Evolutionary conservation across 2,113 vertebrate species (phyloP), one percentile per base, ranked within the genome.

Genomic region (Saguinus imperator): DNA sequence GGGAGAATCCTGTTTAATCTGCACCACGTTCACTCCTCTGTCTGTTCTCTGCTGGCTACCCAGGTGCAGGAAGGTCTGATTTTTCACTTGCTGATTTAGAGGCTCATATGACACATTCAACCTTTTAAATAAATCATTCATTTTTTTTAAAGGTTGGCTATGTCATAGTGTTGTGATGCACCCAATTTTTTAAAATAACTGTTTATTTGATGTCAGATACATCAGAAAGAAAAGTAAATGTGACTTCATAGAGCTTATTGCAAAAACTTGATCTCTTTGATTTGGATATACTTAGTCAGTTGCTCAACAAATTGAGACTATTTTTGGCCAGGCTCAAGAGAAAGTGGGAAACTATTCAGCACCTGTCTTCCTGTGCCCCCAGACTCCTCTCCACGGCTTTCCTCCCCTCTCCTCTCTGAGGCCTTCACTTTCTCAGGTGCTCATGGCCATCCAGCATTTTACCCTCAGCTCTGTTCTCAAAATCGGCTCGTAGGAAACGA

Each of bases 51-150:
- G 27, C 95, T 94, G 93, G 98, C 98, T 94, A 97, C 97, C 97
- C 83, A 2, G 95, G 95, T 89, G 93, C 84, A 4, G 48, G 84
- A 80, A 25, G 77, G 96, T 97, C 96, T 97, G 97, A 94, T 79
- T 89, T 95, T 75, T 81, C 96, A 96, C 98, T 94, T 94, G 96
- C 97, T 97, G 98, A 97, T 98, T 98, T 97, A 97, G 97, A 98
- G 90, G 96, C 97, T 97, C 92, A 68, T 73, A 79, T 97, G 98
- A 98, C 98, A 98, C 97, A 98, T 98, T 96, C 98, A 99, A 99
- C 98, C 98, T 99, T 99, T 99, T 99, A 98, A 99, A 99, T 98
- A 98, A 98, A 98, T 98, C 98, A 98, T 99, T 99, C 98, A 98
- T 98, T 99, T 98, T 83, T 97, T 98, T 98, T 98, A 99, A 99